Conservation (phyloP, 2,888 invertebrate genomes). For the Leptarthrus brevirostris region DNA sequence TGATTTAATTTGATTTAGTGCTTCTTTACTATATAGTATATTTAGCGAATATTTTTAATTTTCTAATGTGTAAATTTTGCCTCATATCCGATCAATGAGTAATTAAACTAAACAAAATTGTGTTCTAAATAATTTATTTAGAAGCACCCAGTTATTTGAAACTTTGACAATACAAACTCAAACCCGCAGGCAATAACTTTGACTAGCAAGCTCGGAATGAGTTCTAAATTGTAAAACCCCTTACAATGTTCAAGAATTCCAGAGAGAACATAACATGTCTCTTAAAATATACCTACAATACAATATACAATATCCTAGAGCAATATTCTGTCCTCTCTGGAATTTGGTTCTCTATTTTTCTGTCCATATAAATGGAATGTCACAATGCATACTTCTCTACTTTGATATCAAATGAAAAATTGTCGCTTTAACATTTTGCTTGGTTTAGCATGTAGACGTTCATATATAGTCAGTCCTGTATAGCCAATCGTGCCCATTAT, state of each 20-base stretch:
- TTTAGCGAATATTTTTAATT: too few species aligned
- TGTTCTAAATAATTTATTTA: too few species aligned
- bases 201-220: too few species aligned
- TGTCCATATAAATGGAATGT: conserved; percentile 39
- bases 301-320: conserved; percentile 26
- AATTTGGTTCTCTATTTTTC: conserved; percentile 32
- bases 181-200: too few species aligned
- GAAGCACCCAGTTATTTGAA: too few species aligned
- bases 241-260: too few species aligned
- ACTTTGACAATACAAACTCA: too few species aligned
- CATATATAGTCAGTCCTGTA: not conserved
- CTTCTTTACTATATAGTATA: too few species aligned
- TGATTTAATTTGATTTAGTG: too few species aligned
- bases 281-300: conserved; percentile 28
- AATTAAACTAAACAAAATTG: too few species aligned
- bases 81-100: too few species aligned
- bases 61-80: too few species aligned
- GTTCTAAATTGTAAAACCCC: conserved; percentile 27
- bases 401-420: conserved; percentile 42
- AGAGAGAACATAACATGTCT: conserved; percentile 22
- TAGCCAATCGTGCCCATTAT: not conserved
- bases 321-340: conserved; percentile 32
- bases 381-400: conserved; percentile 38
- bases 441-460: conserved; percentile 21
- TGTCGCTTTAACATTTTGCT: conserved; percentile 32